phyloP scores from a whole-genome alignment of 2,113 vertebrate genomes.

The Clarias magur region DNA sequence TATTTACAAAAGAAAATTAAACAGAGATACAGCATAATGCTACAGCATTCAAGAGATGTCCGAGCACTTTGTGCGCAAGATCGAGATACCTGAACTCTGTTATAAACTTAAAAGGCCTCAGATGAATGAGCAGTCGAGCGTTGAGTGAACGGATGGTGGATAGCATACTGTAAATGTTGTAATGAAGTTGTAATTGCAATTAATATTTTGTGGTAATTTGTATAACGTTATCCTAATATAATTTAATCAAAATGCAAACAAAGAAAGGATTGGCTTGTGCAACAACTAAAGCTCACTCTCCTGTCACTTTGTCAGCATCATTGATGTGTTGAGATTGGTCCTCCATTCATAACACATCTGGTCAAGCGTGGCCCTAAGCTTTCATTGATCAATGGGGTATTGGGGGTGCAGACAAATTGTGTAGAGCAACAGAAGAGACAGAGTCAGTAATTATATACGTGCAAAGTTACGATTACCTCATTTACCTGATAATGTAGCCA shows the following conservation, averaged over 20 bases:
- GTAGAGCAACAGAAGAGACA: neutral
- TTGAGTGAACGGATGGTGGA: no score
- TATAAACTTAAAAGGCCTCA: no score
- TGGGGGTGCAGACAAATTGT: neutral
- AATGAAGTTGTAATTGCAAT: no score
- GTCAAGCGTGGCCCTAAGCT: neutral
- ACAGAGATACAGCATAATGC: no score
- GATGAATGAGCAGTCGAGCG: no score
- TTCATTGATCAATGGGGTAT: neutral
- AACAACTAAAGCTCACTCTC: neutral
- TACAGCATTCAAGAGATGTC: no score
- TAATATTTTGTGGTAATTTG: no score
- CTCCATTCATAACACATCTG: constrained; percentile 12
- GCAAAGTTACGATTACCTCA: neutral
- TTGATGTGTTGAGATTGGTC: neutral
- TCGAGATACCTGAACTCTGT: no score
- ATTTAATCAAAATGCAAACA: neutral
- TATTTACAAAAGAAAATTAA: no score
- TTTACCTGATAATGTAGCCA: neutral
- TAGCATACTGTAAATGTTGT: no score
- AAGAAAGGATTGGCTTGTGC: neutral
- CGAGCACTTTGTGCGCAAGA: no score
- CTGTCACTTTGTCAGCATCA: neutral
- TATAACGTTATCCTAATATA: no score
- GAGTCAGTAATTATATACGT: neutral